phyloP scores from a whole-genome alignment of 2,797 vertebrate species.

The Sparus aurata region DNA sequence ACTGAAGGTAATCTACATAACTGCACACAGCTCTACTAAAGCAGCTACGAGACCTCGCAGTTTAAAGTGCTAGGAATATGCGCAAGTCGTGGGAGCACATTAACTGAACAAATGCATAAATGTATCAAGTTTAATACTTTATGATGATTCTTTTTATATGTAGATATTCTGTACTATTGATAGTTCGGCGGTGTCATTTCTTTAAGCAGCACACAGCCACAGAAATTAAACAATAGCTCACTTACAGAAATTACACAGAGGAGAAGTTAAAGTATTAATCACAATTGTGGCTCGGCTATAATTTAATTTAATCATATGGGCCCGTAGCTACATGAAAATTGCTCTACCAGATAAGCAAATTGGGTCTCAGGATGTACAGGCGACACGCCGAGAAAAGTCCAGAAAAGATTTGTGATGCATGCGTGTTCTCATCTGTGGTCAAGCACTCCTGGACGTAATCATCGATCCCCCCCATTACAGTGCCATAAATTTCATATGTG shows the following conservation, averaged over 20 bases:
- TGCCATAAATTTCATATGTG: too few relatives aligned
- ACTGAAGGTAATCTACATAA: constrained; percentile 50
- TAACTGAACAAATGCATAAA: constrained; percentile 42
- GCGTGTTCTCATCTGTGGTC: constrained; percentile 19
- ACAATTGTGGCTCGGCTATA: constrained; percentile 54
- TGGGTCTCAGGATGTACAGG: constrained; percentile 43
- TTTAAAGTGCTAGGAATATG: constrained; percentile 7
- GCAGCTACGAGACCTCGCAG: constrained; percentile 17
- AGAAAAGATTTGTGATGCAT: constrained; percentile 48
- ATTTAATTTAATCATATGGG: constrained; percentile 75
- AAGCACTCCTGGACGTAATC: too few relatives aligned
- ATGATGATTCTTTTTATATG: constrained; percentile 23
- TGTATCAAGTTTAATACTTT: constrained; percentile 29
- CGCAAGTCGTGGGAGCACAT: constrained; percentile 17
- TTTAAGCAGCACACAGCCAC: constrained; percentile 35
- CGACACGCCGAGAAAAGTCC: constrained; percentile 30
- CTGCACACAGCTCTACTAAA: constrained; percentile 34
- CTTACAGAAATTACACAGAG: constrained; percentile 53
- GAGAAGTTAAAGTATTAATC: constrained; percentile 63
- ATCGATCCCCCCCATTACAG: too few relatives aligned
- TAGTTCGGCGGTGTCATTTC: constrained; percentile 28
- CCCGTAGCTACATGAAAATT: constrained; percentile 65
- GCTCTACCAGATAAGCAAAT: constrained; percentile 50
- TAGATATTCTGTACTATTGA: constrained; percentile 39
- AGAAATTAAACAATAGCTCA: constrained; percentile 69